Conservation (phyloP, 2,113 vertebrate species). For the Lagopus leucura region DNA sequence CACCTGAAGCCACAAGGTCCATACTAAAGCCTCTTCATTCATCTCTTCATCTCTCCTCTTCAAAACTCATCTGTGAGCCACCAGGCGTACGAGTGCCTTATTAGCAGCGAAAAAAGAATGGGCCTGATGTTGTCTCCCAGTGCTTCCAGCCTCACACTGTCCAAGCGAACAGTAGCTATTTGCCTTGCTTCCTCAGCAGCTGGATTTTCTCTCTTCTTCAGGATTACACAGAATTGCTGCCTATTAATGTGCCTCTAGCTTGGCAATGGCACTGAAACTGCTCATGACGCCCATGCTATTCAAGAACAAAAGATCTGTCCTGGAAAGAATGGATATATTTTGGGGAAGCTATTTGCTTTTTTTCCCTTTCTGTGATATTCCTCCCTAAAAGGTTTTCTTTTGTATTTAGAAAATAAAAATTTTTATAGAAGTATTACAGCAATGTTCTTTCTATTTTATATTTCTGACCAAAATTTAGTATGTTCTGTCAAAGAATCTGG, state of each 20-base stretch:
- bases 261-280: not conserved
- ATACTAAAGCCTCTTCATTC: not conserved
- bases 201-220: not conserved
- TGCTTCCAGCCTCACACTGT: not conserved
- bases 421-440: not conserved
- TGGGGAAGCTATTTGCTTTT: not conserved
- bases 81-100: accelerated
- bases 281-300: not conserved
- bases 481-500: not conserved
- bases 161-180: not conserved
- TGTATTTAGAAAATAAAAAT: not conserved
- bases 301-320: not conserved
- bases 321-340: not conserved
- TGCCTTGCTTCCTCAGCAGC: not conserved
- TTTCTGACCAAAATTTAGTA: not conserved
- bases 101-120: not conserved
- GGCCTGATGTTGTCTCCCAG: not conserved
- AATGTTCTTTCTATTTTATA: not conserved
- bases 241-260: not conserved
- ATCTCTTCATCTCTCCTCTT: too few species aligned
- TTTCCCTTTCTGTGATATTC: not conserved
- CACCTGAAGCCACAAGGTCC: not conserved
- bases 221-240: not conserved
- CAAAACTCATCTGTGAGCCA: not conserved
- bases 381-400: not conserved